Percentiles rank a stretch among this genome's conserved stretches.
phyloP scores from a whole-genome alignment of 1,140 invertebrate genomes.

The Drosophila sulfurigaster region DNA sequence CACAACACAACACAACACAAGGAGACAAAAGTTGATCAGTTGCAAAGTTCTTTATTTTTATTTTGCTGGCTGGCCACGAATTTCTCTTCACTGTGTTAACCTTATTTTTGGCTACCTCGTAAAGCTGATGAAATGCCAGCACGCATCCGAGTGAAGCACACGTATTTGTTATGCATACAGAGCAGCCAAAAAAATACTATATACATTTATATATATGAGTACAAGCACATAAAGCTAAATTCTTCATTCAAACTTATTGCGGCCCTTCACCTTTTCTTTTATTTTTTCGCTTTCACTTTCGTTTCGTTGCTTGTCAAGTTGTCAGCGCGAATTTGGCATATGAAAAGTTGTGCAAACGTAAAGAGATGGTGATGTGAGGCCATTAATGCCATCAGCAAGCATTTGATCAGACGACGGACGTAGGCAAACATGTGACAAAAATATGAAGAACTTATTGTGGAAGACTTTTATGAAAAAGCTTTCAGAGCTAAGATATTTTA shows the following conservation, averaged over 20 bases:
- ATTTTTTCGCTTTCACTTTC: background rate
- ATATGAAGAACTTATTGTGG: background rate
- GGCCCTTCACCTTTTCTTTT: conserved; percentile 7
- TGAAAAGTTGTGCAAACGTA: conserved; percentile 25
- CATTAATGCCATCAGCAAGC: conserved; percentile 19
- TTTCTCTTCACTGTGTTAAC: conserved; percentile 32
- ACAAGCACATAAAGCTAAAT: conserved; percentile 18
- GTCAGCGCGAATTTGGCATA: conserved; percentile 47
- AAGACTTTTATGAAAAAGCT: too few species aligned
- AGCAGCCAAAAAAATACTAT: conserved; percentile 4
- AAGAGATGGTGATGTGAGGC: conserved; percentile 9
- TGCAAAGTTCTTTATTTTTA: conserved; percentile 13
- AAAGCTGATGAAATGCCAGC: conserved; percentile 52
- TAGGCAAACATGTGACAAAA: background rate
- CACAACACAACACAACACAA: conserved; percentile 20
- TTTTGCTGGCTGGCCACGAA: conserved; percentile 1
- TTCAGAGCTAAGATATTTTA: too few species aligned
- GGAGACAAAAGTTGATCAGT: conserved; percentile 46
- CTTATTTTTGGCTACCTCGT: conserved; percentile 44
- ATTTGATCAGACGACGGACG: background rate
- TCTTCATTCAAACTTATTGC: conserved; percentile 24
- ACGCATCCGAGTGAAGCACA: conserved; percentile 27
- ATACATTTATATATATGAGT: background rate
- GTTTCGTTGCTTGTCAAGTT: conserved; percentile 36
- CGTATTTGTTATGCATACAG: conserved; percentile 57